phyloP scores from a whole-genome alignment of 1,140 invertebrate species.

The Lithobius niger region DNA sequence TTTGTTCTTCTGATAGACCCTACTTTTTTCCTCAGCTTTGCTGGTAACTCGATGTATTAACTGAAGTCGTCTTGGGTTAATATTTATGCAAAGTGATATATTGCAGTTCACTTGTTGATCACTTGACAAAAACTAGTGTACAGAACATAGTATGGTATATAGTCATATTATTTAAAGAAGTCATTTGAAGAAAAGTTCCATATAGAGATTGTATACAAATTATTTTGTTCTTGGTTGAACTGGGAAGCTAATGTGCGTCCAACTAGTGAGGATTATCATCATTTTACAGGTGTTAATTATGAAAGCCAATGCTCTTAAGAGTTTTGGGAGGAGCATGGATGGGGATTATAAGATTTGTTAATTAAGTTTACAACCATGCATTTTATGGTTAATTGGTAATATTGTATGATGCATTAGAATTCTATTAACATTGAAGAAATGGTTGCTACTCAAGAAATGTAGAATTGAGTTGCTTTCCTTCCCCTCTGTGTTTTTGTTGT shows the following conservation, averaged over 20 bases:
- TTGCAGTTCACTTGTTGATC: background rate
- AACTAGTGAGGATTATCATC: background rate
- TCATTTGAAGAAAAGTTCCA: background rate
- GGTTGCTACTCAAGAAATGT: background rate
- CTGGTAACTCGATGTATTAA: background rate
- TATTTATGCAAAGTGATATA: conserved; percentile 1
- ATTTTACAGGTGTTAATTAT: background rate
- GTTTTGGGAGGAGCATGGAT: background rate
- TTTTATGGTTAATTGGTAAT: no score
- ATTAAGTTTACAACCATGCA: background rate
- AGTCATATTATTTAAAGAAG: conserved; percentile 3
- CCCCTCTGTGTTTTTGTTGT: background rate
- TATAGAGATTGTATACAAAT: background rate
- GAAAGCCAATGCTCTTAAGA: background rate
- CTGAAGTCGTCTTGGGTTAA: background rate
- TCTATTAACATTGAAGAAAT: background rate
- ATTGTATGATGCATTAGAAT: background rate
- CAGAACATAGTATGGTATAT: conserved; percentile 6
- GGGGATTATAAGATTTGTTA: background rate
- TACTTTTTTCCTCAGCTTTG: background rate
- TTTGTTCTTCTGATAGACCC: no score
- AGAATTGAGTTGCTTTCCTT: background rate
- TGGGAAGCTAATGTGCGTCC: background rate
- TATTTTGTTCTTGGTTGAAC: background rate
- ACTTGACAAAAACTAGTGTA: background rate